Conservation (phyloP, 2,113 vertebrate species). For the Zosterops japonicus region DNA sequence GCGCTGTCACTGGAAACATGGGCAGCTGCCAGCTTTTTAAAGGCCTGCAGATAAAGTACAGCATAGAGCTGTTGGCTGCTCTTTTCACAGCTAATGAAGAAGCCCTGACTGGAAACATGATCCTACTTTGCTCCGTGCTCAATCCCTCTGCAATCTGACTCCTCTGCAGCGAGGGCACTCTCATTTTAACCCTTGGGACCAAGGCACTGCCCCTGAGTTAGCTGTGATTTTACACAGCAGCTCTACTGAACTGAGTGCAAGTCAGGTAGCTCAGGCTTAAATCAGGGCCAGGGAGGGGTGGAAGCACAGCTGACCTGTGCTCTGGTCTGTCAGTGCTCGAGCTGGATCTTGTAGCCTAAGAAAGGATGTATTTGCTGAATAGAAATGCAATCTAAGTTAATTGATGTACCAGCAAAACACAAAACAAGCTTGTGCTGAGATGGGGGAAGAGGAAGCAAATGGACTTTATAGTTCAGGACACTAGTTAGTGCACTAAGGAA, state of each 20-base stretch:
- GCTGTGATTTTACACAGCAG: background rate
- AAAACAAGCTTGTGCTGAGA: background rate
- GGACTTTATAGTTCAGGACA: background rate
- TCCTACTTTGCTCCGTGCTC: background rate
- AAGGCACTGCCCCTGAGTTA: background rate
- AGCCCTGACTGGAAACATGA: background rate
- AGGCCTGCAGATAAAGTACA: background rate
- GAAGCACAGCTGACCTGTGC: background rate
- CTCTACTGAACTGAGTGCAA: background rate
- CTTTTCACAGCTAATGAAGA: background rate
- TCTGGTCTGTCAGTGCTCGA: background rate
- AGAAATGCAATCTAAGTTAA: background rate
- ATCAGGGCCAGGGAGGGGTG: background rate
- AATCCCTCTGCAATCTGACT: background rate
- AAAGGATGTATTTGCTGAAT: background rate
- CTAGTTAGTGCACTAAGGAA: background rate
- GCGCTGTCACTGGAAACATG: background rate
- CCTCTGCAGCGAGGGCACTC: background rate
- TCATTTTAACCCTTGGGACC: background rate
- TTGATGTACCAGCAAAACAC: slow-evolving; percentile 5
- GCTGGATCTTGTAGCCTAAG: background rate
- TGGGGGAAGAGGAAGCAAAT: background rate
- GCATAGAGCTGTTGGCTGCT: background rate
- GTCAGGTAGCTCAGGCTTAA: background rate
- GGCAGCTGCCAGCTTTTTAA: background rate